Evolutionary conservation across 2,113 vertebrate species (phyloP), one percentile per base, ranked within the genome.

Genomic region (Amblyopsis rosae): DNA sequence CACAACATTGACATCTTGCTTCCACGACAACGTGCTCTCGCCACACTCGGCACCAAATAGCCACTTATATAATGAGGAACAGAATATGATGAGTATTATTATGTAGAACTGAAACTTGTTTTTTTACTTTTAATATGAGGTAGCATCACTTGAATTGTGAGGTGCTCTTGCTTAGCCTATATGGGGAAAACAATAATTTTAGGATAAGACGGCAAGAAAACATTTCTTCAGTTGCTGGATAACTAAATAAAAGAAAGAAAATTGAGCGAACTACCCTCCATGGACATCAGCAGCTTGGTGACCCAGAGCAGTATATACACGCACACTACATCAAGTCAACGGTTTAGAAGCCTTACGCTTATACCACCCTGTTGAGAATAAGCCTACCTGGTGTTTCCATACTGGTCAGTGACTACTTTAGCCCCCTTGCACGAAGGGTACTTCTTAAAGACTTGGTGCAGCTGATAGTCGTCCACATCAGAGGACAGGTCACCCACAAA

Each of bases 401-500:
- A 93, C 66, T 94, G 90, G 81, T 96, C 95, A 10, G 94, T 95
- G 73, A 96, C 95, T 82, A 96, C 95, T 93, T 96, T 96, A 87
- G 93, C 95, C 82, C 94, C 95, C 87, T 95, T 94, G 91, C 95
- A 96, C 48, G 95, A 95, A 10, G 94, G 86, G 26, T 94, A 96
- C 66, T 95, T 95, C 92, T 96, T 96, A 90, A 96, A 96, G 88
- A 94, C 95, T 72, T 96, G 94, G 88, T 93, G 95, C 11, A 96
- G 95, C 86, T 96, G 94, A 81, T 92, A 95, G 82, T 96, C 95
- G 61, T 96, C 94, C 71, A 96, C 94, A 79, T 96, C 95, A 64
- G 95, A 92, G 69, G 95, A 94, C 82, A 96, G 90, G 72, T 96
- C 95, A 10, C 94, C 95, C 84, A 96, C 95, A 93, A 96, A 96